These are phyloP conservation scores for Nyctereutes procyonoides DNA, from an alignment of 2,113 vertebrate species.

Conservation along the genomic window DNA sequence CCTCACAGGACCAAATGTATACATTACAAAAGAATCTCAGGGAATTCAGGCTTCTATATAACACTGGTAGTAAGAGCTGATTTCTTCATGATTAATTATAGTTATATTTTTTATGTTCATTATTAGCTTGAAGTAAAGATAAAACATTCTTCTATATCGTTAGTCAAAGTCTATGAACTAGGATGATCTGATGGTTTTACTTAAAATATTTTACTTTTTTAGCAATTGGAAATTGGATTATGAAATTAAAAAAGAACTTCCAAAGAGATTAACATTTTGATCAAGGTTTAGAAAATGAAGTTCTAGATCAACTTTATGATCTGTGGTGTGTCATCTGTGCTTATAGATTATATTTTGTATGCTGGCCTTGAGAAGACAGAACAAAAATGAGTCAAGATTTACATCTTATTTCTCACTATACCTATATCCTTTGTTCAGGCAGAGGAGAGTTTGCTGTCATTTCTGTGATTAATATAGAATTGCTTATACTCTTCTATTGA, in stretches of 20 bases:
- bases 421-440: neutral
- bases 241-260: conserved; percentile 6
- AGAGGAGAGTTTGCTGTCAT: neutral
- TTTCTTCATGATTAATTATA: conserved; percentile 28
- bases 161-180: conserved; percentile 23
- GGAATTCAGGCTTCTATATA: neutral
- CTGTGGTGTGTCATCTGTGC: neutral
- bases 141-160: neutral
- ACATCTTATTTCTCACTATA: conserved; percentile 30
- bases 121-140: conserved; percentile 18
- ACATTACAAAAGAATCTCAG: neutral
- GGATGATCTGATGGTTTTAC: neutral
- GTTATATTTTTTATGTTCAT: conserved; percentile 5
- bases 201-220: conserved; percentile 1
- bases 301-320: conserved; percentile 62
- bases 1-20: neutral
- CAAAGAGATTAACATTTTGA: conserved; percentile 49
- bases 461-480: conserved; percentile 8
- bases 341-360: conserved; percentile 29
- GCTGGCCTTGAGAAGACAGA: conserved; percentile 63
- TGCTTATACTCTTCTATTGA: neutral
- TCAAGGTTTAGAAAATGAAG: conserved; percentile 54
- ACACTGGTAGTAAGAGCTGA: neutral
- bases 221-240: neutral
- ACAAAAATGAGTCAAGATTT: conserved; percentile 60